phyloP scores from a whole-genome alignment of 2,113 vertebrate genomes.

The Channa argus region DNA sequence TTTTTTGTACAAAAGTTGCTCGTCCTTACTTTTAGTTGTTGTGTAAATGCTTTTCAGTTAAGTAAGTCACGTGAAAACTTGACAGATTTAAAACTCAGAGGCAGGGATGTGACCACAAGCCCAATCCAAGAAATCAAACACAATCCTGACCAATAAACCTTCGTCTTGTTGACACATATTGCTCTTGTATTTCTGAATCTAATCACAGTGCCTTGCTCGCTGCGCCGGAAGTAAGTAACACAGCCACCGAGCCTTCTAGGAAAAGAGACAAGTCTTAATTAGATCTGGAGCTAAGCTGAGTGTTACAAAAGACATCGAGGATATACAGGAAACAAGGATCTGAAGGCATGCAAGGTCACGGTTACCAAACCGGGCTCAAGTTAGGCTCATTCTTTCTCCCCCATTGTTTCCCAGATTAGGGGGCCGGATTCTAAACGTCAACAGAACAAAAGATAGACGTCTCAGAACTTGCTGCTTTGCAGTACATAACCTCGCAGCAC shows the following conservation, averaged over 20 bases:
- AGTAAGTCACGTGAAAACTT: too few species aligned
- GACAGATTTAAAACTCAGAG: slow-evolving; percentile 17
- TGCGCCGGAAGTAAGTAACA: slow-evolving; percentile 20
- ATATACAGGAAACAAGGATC: slow-evolving; percentile 50
- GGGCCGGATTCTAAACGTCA: too few species aligned
- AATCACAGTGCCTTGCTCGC: slow-evolving; percentile 34
- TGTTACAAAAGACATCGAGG: slow-evolving; percentile 47
- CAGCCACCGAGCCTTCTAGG: slow-evolving; percentile 45
- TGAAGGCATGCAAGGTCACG: slow-evolving; percentile 38
- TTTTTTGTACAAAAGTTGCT: too few species aligned
- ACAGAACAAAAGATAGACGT: too few species aligned
- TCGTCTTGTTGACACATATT: slow-evolving; percentile 50
- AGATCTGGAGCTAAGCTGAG: slow-evolving; percentile 57
- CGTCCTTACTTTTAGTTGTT: too few species aligned
- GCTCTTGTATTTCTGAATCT: slow-evolving; percentile 36
- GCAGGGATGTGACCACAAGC: not conserved
- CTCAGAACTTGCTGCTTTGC: not conserved
- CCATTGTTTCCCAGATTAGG: not conserved
- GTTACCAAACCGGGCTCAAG: slow-evolving; percentile 35
- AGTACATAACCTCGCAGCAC: too few species aligned
- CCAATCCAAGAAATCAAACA: slow-evolving; percentile 33
- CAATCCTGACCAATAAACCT: slow-evolving; percentile 28
- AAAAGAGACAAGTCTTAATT: slow-evolving; percentile 60
- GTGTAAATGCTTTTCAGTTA: too few species aligned
- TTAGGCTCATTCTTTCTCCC: slow-evolving; percentile 21